Evolutionary conservation across 2,797 vertebrate species (phyloP), one percentile per base, ranked within the genome.

Genomic region (Alca torda): DNA sequence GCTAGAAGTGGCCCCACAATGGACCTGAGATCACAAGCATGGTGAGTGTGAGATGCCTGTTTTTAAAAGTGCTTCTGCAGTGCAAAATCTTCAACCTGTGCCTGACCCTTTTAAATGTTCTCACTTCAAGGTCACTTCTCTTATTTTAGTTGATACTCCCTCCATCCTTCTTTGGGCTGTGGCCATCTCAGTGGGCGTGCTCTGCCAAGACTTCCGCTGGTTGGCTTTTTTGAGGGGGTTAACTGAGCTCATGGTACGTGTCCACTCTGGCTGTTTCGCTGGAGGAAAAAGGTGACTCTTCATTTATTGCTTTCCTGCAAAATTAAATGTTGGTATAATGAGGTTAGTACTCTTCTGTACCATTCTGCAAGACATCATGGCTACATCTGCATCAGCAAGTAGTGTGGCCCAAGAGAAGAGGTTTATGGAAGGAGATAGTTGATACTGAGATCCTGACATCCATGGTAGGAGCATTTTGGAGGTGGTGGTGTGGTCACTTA

Each of bases 171-270:
- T 61, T 64, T 60, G 46, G 73, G 35, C 51, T 46, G 14, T 56
- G 56, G 33, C 28, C 31, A 23, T 33, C 50, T 69, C 28, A 3
- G 8, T 25, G 41, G 16, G 7, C 30, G 21, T 50, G 41, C 41
- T 41, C 35, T 51, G 18, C 59, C 56, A 57, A 39, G 14, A 24
- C 3, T 10, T 54, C 2, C 0, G 28, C 7, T 20, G 2, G 19
- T 13, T 69, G 35, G 33, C 21, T 31, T 28, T 16, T 76, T 59
- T 26, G 19, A 23, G 31, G 41, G 14, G 17, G 12, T 69, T 53
- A 73, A 54, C 10, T 1, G 10, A 65, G 30, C 1, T 1, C 17
- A 1, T 50, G 64, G 45, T 24, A 26, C 11, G 0, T 33, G n/a
- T 79, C 20, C 30, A 53, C 15, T 79, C 33, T 31, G 8, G 4